phyloP scores from a whole-genome alignment of 2,113 vertebrate species.

The Tiliqua scincoides region DNA sequence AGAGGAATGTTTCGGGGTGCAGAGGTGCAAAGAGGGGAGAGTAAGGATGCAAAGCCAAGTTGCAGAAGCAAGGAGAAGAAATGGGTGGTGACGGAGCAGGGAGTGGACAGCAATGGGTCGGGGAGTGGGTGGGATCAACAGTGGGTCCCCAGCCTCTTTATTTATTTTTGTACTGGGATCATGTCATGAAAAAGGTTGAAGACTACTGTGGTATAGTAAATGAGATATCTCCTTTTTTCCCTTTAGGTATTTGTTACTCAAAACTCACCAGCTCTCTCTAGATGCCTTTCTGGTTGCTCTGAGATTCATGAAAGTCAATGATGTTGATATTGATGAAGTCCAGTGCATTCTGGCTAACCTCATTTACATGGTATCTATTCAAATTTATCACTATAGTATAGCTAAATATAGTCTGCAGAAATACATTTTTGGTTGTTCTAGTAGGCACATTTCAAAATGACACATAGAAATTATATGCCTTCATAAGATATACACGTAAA shows the following conservation, averaged over 20 bases:
- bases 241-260: conserved; percentile 88
- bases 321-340: conserved; percentile 94
- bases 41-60: no score
- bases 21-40: no score
- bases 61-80: no score
- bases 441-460: neutral
- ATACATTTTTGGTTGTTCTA: neutral
- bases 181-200: no score
- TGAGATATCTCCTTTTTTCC: neutral
- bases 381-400: neutral
- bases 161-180: no score
- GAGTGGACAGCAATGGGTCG: no score
- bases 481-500: neutral
- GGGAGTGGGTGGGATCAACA: no score
- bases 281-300: conserved; percentile 92
- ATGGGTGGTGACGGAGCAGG: no score
- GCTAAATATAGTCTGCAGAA: neutral
- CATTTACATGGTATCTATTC: conserved; percentile 89
- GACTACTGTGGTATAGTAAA: neutral
- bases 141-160: no score
- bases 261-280: conserved; percentile 92
- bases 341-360: conserved; percentile 96
- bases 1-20: no score
- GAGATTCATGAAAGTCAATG: conserved; percentile 93
- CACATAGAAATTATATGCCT: neutral